Evolutionary conservation across 2,113 vertebrate genomes (phyloP).

Genomic region (Paradisaea rubra): DNA sequence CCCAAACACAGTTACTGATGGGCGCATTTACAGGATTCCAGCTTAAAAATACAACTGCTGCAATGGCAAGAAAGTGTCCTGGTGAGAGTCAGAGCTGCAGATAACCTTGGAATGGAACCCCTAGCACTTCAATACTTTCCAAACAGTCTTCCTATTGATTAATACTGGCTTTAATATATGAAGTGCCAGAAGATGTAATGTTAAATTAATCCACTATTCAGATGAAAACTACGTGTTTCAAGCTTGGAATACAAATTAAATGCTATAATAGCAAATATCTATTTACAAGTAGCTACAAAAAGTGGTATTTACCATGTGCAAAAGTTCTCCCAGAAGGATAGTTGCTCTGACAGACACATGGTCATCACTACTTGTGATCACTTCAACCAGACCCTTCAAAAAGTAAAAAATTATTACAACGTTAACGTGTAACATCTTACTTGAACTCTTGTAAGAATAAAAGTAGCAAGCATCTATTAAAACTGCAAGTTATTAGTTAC

Average conservation of each 20-base stretch:
- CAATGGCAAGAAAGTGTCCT: background rate
- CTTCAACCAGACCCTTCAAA: constrained; percentile 91
- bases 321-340: constrained; percentile 93
- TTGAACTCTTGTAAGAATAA: background rate
- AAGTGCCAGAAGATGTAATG: background rate
- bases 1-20: background rate
- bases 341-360: constrained; percentile 90
- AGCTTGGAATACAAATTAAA: background rate
- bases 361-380: constrained; percentile 94
- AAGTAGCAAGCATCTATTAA: background rate
- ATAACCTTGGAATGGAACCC: background rate
- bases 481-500: constrained; percentile 59
- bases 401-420: background rate
- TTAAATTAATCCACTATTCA: background rate
- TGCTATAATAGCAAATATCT: background rate
- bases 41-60: background rate
- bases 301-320: constrained; percentile 89
- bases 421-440: background rate
- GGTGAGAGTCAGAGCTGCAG: background rate
- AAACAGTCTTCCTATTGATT: background rate
- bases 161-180: background rate
- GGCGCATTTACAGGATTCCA: background rate
- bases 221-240: background rate
- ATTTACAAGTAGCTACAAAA: background rate
- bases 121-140: background rate